phyloP scores from a whole-genome alignment of 2,888 invertebrate genomes.

The Andrena fulva region DNA sequence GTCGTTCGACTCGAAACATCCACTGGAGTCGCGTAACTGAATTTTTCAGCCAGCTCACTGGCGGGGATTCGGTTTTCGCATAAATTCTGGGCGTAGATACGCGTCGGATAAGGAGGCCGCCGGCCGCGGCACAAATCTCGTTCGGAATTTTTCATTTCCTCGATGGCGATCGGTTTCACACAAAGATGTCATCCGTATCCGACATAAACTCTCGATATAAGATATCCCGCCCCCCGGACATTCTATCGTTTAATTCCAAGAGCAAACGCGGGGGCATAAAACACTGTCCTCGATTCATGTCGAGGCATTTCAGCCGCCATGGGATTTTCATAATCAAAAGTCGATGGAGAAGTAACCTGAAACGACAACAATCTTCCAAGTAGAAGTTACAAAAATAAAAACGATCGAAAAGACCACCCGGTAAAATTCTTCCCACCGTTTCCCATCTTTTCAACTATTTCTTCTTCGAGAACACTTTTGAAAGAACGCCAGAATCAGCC shows the following conservation, averaged over 20 bases:
- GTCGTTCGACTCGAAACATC: constrained; percentile 13
- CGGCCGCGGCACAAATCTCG: constrained; percentile 75
- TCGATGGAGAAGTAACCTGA: neutral
- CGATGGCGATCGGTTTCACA: constrained; percentile 71
- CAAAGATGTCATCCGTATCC: constrained; percentile 64
- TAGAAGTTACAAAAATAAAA: neutral
- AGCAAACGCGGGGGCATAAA: neutral
- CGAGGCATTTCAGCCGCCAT: neutral
- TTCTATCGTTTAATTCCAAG: constrained; percentile 33
- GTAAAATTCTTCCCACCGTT: no score
- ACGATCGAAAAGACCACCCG: neutral
- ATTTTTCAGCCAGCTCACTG: constrained; percentile 65
- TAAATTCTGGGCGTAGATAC: constrained; percentile 72
- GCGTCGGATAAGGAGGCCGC: constrained; percentile 69
- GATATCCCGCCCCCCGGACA: constrained; percentile 21
- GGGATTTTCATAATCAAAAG: neutral
- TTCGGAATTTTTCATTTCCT: constrained; percentile 81
- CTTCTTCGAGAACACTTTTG: neutral
- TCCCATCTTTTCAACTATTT: neutral
- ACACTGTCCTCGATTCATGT: neutral
- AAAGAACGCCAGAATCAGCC: neutral
- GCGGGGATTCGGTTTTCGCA: constrained; percentile 60
- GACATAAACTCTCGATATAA: constrained; percentile 58
- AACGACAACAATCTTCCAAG: neutral
- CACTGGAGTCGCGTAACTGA: constrained; percentile 51